Percentiles rank a stretch among this genome's conserved stretches.
Evolutionary conservation across 2,888 invertebrate genomes (phyloP).

Genomic region (Plemyria rubiginata): DNA sequence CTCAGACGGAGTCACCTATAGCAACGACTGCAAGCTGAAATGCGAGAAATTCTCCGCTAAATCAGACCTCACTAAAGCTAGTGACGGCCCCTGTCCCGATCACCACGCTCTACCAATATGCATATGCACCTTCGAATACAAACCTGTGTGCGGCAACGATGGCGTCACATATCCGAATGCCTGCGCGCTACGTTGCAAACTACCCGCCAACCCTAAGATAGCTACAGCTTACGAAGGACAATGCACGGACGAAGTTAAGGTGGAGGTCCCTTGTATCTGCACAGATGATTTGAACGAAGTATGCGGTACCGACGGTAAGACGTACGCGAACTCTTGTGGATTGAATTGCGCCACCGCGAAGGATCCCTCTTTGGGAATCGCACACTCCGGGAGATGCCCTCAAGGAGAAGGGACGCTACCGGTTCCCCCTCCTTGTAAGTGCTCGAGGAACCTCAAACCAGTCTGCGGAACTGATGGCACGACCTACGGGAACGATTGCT

Average conservation of each 20-base stretch:
- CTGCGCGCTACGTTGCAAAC: slow-evolving; percentile 23
- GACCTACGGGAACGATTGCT: slow-evolving; percentile 8
- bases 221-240: slow-evolving; percentile 21
- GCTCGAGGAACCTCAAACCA: slow-evolving; percentile 32
- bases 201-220: slow-evolving; percentile 14
- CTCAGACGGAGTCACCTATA: slow-evolving; percentile 89
- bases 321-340: slow-evolving; percentile 3
- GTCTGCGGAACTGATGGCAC: slow-evolving; percentile 11
- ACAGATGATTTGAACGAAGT: slow-evolving; percentile 8
- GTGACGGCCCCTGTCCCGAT: slow-evolving; percentile 28
- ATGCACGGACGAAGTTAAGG: slow-evolving; percentile 5
- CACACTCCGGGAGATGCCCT: slow-evolving; percentile 7
- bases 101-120: background rate
- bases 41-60: slow-evolving; percentile 58
- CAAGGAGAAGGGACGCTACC: background rate
- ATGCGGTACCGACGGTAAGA: slow-evolving; percentile 10
- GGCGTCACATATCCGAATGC: slow-evolving; percentile 29
- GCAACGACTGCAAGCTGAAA: slow-evolving; percentile 86
- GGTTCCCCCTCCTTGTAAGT: slow-evolving; percentile 28
- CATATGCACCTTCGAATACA: slow-evolving; percentile 30
- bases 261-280: slow-evolving; percentile 7
- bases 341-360: slow-evolving; percentile 10
- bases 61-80: slow-evolving; percentile 29
- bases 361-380: background rate
- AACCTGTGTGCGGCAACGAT: slow-evolving; percentile 34